phyloP scores from a whole-genome alignment of 2,797 vertebrate genomes.

The Melanotaenia pygmaea region DNA sequence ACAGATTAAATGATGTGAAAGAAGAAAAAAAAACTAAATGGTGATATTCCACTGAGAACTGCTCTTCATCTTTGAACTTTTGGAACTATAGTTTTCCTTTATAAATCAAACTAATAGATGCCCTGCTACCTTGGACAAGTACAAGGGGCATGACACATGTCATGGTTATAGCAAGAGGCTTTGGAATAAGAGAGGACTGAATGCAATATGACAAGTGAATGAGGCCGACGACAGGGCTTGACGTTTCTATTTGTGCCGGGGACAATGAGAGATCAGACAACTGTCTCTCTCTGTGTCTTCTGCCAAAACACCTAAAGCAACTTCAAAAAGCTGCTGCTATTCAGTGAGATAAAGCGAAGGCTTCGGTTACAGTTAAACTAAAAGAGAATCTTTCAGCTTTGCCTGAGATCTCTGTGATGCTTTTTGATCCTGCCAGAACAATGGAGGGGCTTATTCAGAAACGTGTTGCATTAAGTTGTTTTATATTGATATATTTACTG shows the following conservation, averaged over 20 bases:
- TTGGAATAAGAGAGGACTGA: constrained; percentile 53
- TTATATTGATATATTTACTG: constrained; percentile 38
- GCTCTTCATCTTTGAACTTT: constrained; percentile 71
- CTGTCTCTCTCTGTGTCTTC: constrained; percentile 65
- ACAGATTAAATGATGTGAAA: neutral
- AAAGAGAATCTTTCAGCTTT: constrained; percentile 69
- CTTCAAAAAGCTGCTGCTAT: constrained; percentile 73
- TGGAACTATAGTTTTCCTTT: constrained; percentile 68
- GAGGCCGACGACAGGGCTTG: constrained; percentile 68
- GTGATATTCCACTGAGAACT: constrained; percentile 21
- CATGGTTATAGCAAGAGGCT: constrained; percentile 55
- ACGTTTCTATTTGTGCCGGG: constrained; percentile 73
- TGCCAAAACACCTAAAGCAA: constrained; percentile 56
- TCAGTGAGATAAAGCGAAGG: constrained; percentile 44
- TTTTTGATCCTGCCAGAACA: constrained; percentile 69
- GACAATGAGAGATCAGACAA: constrained; percentile 78
- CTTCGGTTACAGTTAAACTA: constrained; percentile 69
- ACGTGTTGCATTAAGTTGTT: constrained; percentile 42
- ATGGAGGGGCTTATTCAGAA: constrained; percentile 40
- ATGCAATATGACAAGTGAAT: constrained; percentile 67
- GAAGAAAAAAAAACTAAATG: constrained; percentile 20
- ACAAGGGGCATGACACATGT: constrained; percentile 64
- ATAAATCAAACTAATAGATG: constrained; percentile 76
- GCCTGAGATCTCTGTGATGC: constrained; percentile 47
- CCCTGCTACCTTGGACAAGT: constrained; percentile 63